These are phyloP conservation scores for Syrmaticus mikado DNA, from an alignment of 2,113 vertebrate species.

Conservation along the genomic window DNA sequence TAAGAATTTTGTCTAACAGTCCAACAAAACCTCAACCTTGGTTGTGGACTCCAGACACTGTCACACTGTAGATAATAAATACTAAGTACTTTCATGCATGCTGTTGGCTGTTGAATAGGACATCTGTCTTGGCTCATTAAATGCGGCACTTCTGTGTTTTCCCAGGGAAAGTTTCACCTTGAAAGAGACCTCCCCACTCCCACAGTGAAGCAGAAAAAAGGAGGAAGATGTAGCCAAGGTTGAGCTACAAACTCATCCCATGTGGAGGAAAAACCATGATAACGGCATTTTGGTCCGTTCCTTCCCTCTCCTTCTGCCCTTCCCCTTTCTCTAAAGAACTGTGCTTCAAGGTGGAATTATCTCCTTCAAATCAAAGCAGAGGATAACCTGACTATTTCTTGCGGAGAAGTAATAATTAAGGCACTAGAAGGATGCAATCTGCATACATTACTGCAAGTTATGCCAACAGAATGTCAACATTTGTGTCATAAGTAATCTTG, in stretches of 20 bases:
- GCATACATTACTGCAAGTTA: constrained; percentile 86
- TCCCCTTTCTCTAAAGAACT: constrained; percentile 33
- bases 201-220: background rate
- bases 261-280: background rate
- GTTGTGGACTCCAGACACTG: constrained; percentile 17
- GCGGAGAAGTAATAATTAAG: constrained; percentile 81
- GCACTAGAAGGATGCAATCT: constrained; percentile 82
- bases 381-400: constrained; percentile 81
- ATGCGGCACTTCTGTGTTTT: constrained; percentile 45
- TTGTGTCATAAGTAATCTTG: constrained; percentile 80
- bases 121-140: constrained; percentile 65
- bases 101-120: constrained; percentile 18
- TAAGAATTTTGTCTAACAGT: constrained; percentile 50
- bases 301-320: background rate
- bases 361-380: constrained; percentile 78
- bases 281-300: background rate
- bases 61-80: constrained; percentile 17
- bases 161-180: constrained; percentile 53
- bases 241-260: background rate
- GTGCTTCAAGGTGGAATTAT: constrained; percentile 38
- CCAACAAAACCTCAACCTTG: constrained; percentile 44
- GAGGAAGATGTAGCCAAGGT: background rate
- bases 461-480: constrained; percentile 87
- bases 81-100: constrained; percentile 14
- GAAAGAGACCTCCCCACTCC: constrained; percentile 28